Evolutionary conservation across 2,888 invertebrate genomes (phyloP), one percentile per base, ranked within the genome.

Genomic region (Synanthedon andrenaeformis): DNA sequence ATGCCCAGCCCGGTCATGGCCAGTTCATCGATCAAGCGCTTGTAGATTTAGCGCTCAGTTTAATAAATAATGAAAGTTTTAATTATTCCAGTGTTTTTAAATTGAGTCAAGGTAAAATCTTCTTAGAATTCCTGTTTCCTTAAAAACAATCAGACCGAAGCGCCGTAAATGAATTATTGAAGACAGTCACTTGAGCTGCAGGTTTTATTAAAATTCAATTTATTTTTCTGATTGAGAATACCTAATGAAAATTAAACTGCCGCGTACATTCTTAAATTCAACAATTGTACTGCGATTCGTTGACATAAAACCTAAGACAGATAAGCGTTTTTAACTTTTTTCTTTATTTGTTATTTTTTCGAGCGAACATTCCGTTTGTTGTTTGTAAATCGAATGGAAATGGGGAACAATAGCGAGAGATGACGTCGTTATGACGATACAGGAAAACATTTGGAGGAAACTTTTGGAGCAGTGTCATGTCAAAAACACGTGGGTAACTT

Each of bases 211-310:
- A 45, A 45, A 45, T 45, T 45, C n/a, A 23, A 23, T 6, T 45
- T 12, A 14, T 45, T 13, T 45, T 45, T 62, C 59, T 56, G 54
- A 55, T 61, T 55, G 53, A 56, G 60, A 58, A 61, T 57, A 62
- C 64, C 65, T 63, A 41, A 61, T 58, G 62, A 57, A 54, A 59
- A 58, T 57, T 57, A 57, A 60, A 60, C 58, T 55, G 57, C 57
- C 52, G 62, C 23, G 64, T 66, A 58, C 60, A 58, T 58, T 64
- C 59, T 65, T 62, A 61, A 62, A 64, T 58, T 58, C 60, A 66
- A 13, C 6, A 45, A 45, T n/a, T 45, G 45, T 45, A 45, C n/a
- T 45, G 8, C 45, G n/a, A 13, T 13, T 45, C n/a, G 45, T 13
- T 35, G 35, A 35, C 35, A 45, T 45, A 45, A 45, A 45, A n/a